Evolutionary conservation across 2,113 vertebrate genomes (phyloP).

Genomic region (Scophthalmus maximus): DNA sequence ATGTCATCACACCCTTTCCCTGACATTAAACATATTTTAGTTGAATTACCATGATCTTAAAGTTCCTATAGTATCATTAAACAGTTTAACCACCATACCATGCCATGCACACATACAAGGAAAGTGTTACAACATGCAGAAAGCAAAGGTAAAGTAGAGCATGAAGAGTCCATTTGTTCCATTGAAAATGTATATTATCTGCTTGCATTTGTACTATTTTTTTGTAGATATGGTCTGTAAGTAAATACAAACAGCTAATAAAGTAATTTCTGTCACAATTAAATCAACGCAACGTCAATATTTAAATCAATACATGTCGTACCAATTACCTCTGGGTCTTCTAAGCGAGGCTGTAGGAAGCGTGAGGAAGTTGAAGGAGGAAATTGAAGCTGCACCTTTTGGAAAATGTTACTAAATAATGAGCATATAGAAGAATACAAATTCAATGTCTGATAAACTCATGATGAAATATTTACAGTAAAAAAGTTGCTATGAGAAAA

Average conservation of each 20-base stretch:
- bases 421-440: neutral
- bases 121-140: too few relatives aligned
- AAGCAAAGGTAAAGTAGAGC: too few relatives aligned
- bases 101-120: too few relatives aligned
- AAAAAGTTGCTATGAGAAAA: neutral
- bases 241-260: neutral
- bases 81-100: too few relatives aligned
- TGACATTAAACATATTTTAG: neutral
- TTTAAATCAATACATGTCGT: conserved; percentile 28
- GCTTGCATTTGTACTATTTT: too few relatives aligned
- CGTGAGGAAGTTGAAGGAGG: neutral
- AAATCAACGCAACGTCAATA: neutral
- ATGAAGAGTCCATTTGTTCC: too few relatives aligned
- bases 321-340: neutral
- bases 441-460: neutral
- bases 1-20: neutral
- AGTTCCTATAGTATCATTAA: neutral
- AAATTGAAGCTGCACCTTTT: neutral
- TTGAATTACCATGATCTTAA: conserved; percentile 1
- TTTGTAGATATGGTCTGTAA: too few relatives aligned
- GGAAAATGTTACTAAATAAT: conserved; percentile 2
- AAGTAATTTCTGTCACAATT: too few relatives aligned
- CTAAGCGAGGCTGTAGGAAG: too few relatives aligned
- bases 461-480: neutral
- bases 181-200: too few relatives aligned